Conservation (phyloP, 2,797 vertebrate genomes). For the Hirundo rustica region DNA sequence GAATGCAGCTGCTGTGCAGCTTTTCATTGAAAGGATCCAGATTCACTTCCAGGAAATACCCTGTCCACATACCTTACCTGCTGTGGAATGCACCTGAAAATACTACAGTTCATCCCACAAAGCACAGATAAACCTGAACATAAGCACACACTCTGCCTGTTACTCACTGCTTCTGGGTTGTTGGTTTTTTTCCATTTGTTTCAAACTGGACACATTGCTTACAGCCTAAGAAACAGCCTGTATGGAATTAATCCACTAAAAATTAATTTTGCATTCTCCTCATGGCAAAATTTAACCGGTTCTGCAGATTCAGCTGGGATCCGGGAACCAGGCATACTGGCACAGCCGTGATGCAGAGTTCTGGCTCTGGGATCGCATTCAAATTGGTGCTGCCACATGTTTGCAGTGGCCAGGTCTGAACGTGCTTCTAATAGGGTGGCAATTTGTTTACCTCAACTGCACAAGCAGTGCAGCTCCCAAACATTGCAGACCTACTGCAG, state of each 20-base stretch:
- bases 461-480: background rate
- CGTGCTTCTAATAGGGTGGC: background rate
- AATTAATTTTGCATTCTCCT: slow-evolving; percentile 4
- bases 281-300: background rate
- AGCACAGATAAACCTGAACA: background rate
- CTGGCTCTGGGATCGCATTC: background rate
- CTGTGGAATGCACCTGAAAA: background rate
- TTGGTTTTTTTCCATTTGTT: background rate
- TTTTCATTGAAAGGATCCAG: background rate
- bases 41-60: background rate
- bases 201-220: background rate
- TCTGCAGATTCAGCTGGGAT: background rate
- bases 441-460: background rate
- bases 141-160: accelerated
- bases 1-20: accelerated
- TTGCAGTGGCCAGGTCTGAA: background rate
- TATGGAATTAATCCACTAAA: slow-evolving; percentile 5
- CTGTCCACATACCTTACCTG: background rate
- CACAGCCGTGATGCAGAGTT: background rate
- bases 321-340: background rate
- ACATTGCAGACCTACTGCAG: background rate
- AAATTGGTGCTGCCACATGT: background rate
- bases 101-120: background rate
- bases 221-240: background rate
- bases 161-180: background rate